Conservation (phyloP, 2,113 vertebrate species). For the Xiphias gladius region DNA sequence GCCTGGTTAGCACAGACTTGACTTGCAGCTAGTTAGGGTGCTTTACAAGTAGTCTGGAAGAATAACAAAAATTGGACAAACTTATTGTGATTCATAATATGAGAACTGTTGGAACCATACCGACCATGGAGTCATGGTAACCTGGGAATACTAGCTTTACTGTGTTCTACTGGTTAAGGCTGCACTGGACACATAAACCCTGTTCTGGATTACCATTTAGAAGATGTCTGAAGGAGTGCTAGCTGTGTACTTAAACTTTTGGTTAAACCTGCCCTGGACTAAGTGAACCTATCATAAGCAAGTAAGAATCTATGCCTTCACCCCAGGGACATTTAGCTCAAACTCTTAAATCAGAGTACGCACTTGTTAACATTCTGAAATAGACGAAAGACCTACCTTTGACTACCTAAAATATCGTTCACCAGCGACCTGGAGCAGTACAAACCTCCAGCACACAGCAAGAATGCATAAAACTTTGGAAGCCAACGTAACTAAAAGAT, state of each 20-base stretch:
- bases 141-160: slow-evolving; percentile 27
- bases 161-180: slow-evolving; percentile 25
- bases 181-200: slow-evolving; percentile 20
- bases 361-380: slow-evolving; percentile 17
- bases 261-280: slow-evolving; percentile 35
- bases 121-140: slow-evolving; percentile 37
- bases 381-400: slow-evolving; percentile 34
- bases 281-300: slow-evolving; percentile 36
- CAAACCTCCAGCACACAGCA: slow-evolving; percentile 60
- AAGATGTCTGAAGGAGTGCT: slow-evolving; percentile 54
- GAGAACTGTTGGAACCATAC: slow-evolving; percentile 4
- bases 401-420: slow-evolving; percentile 59
- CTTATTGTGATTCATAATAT: not conserved
- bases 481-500: slow-evolving; percentile 68
- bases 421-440: slow-evolving; percentile 63
- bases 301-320: slow-evolving; percentile 23
- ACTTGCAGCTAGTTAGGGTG: slow-evolving; percentile 17
- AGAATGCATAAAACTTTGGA: slow-evolving; percentile 80
- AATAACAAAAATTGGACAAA: slow-evolving; percentile 16
- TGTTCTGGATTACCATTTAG: slow-evolving; percentile 38
- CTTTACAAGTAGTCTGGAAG: slow-evolving; percentile 1
- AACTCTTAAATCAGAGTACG: slow-evolving; percentile 23
- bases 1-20: slow-evolving; percentile 60
- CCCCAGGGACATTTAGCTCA: slow-evolving; percentile 20
- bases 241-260: slow-evolving; percentile 7